Evolutionary conservation across 2,888 invertebrate genomes (phyloP).

Genomic region (Eilema caniola): DNA sequence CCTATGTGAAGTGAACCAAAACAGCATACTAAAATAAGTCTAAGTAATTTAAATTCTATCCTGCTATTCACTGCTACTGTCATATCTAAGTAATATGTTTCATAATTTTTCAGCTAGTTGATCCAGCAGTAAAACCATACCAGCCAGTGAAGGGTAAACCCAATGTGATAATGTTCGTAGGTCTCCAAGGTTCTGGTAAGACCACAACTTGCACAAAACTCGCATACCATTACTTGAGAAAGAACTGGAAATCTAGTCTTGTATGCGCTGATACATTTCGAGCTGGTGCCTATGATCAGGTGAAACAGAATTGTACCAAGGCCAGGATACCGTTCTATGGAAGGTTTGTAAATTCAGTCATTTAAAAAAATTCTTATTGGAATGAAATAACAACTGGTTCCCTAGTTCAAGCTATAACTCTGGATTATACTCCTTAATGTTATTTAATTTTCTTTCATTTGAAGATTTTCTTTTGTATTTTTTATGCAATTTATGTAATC

Average conservation of each 20-base stretch:
- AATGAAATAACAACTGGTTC: not conserved
- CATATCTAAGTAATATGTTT: not conserved
- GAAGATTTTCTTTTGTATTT: no score
- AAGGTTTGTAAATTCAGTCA: slow-evolving; percentile 87
- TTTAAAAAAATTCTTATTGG: no score
- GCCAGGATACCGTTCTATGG: slow-evolving; percentile 99
- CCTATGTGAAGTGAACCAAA: no score
- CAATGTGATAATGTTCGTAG: slow-evolving; percentile 99
- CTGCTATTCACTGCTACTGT: not conserved
- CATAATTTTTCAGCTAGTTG: slow-evolving; percentile 90
- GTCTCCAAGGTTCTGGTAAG: slow-evolving; percentile 99
- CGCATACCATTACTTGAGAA: slow-evolving; percentile 99
- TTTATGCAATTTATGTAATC: no score
- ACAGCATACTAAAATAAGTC: no score
- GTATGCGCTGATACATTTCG: slow-evolving; percentile 99
- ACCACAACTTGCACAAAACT: slow-evolving; percentile 99
- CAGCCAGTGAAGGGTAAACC: slow-evolving; percentile 97
- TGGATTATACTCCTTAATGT: no score
- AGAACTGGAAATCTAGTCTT: slow-evolving; percentile 99
- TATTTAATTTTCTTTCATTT: no score
- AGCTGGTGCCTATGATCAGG: slow-evolving; percentile 99
- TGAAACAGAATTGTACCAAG: slow-evolving; percentile 99
- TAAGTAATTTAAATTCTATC: no score
- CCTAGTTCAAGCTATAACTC: no score
- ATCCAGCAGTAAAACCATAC: slow-evolving; percentile 99